Evolutionary conservation across 1,140 invertebrate genomes (phyloP).

Genomic region (Tetramorium alpestre): DNA sequence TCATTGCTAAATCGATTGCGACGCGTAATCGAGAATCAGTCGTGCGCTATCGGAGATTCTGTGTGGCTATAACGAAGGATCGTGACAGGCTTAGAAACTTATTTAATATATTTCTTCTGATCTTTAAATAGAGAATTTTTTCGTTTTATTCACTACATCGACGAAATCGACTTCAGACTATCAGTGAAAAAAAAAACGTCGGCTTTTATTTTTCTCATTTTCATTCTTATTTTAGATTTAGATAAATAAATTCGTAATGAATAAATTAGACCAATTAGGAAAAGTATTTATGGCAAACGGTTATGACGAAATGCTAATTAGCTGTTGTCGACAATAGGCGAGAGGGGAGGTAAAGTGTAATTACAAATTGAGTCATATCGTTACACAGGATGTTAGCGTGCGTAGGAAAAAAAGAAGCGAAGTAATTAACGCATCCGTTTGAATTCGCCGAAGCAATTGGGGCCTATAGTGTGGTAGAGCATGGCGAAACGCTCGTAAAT

Average conservation of each 20-base stretch:
- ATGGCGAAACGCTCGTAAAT: constrained; percentile 49
- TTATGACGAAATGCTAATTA: constrained; percentile 19
- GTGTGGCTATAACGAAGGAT: neutral
- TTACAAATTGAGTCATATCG: constrained; percentile 31
- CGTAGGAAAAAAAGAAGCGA: constrained; percentile 14
- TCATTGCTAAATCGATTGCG: constrained; percentile 1
- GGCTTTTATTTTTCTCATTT: neutral
- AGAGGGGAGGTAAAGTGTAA: constrained; percentile 3
- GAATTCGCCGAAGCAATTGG: constrained; percentile 23
- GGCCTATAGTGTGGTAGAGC: neutral
- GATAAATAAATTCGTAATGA: neutral
- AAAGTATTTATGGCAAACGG: neutral
- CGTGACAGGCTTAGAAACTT: neutral
- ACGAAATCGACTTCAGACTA: neutral
- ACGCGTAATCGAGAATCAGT: neutral
- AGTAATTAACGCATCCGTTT: constrained; percentile 47
- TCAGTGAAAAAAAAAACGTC: neutral
- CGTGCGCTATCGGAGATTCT: neutral
- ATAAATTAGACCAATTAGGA: neutral
- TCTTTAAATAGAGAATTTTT: neutral
- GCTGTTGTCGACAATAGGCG: neutral
- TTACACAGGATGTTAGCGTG: constrained; percentile 10
- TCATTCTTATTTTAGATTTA: neutral
- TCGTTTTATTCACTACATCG: neutral
- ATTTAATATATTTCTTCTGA: neutral